Base-by-base conservation (phyloP, 2,113 vertebrate species). In the Delphinus delphis region DNA sequence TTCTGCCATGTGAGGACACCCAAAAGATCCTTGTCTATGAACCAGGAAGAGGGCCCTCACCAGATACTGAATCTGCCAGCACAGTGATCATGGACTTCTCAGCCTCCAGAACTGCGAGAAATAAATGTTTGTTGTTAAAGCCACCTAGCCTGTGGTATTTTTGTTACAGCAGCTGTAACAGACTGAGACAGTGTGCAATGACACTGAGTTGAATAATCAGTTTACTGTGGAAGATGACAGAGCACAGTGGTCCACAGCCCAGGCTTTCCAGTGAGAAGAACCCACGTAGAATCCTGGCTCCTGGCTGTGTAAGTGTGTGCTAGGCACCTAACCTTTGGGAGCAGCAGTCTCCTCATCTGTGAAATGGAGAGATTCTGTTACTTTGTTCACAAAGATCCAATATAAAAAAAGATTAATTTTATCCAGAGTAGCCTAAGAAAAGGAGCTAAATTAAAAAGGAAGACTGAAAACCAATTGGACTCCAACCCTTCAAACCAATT, bases 381-480 rank as follows among this genome's bases (percentile, higher is more conserved):
- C 93, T 97, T 98, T 97, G 93, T 97, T 98, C 96, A 98, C 92
- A 98, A 97, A 97, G 93, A 97, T 93, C 90, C 94, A 44, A 88
- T 88, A 96, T 96, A 92, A 98, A 97, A 97, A 98, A 92, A 21
- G 15, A 97, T 97, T 95, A 96, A 97, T 97, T 67, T 93, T 96
- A 88, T 98, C 76, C 96, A 95, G 97, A 95, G 93, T 97, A 98
- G 97, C 88, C 95, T 31, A 93, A 81, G 44, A 90, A 12, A 93
- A 95, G 94, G 65, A 93, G 25, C 65, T 97, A 97, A 97, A 97
- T 97, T 96, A 96, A 97, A 96, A 97, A 96, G 31, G 44, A 88
- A 95, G 67, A 88, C 90, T 97, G 86, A 95, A 90, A 44, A 91
- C 25, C 25, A 87, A 95, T 92, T 84, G 47, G 92, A 90, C 65